These are phyloP conservation scores for Chromobotia macracanthus DNA, from an alignment of 2,797 vertebrate species.

Conservation along the genomic window DNA sequence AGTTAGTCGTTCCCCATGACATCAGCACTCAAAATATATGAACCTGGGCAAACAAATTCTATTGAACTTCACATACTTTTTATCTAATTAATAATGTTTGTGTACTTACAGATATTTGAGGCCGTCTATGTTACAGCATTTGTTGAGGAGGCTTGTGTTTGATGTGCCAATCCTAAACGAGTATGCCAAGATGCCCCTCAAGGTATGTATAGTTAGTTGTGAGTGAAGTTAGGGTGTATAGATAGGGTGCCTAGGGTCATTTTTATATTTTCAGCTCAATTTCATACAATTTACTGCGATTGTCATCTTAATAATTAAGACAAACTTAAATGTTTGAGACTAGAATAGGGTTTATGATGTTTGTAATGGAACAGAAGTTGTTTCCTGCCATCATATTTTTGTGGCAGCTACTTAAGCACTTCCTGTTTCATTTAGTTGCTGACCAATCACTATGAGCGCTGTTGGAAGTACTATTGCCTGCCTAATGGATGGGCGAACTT, in stretches of 20 bases:
- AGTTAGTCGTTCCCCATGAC: conserved; percentile 71
- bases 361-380: too few species aligned
- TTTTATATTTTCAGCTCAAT: neutral
- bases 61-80: neutral
- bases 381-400: too few species aligned
- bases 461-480: conserved; percentile 96
- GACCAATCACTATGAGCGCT: conserved; percentile 95
- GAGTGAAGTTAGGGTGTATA: too few species aligned
- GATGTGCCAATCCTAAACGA: conserved; percentile 97
- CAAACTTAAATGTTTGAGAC: too few species aligned
- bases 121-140: conserved; percentile 93
- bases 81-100: conserved; percentile 3
- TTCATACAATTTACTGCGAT: too few species aligned
- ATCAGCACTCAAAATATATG: neutral
- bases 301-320: too few species aligned
- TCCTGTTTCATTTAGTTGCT: conserved; percentile 77
- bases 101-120: conserved; percentile 81
- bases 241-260: too few species aligned
- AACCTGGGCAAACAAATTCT: neutral
- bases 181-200: conserved; percentile 92
- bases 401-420: neutral
- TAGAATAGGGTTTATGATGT: too few species aligned
- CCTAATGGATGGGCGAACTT: conserved; percentile 94
- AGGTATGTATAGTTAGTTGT: conserved; percentile 67
- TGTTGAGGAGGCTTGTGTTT: conserved; percentile 91